Evolutionary conservation across 2,888 invertebrate genomes (phyloP).

Genomic region (Unio pictorum): DNA sequence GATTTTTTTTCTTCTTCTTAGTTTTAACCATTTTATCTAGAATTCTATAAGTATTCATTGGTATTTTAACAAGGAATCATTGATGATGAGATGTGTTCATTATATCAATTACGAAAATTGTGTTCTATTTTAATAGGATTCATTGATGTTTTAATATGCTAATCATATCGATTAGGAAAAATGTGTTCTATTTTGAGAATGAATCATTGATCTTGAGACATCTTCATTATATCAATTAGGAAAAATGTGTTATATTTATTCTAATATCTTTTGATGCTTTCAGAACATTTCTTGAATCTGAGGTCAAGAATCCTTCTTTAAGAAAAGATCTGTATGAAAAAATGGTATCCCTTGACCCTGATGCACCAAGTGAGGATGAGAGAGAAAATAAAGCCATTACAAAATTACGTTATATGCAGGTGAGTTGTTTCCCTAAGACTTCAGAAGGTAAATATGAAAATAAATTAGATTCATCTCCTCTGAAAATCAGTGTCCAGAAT

Average conservation of each 20-base stretch:
- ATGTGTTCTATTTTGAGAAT: too few relatives aligned
- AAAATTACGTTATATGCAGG: constrained; percentile 93
- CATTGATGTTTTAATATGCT: too few relatives aligned
- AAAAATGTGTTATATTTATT: background rate
- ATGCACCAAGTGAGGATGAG: constrained; percentile 89
- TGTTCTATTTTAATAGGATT: too few relatives aligned
- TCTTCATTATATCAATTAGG: too few relatives aligned
- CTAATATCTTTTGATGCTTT: constrained; percentile 19
- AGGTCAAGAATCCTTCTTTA: constrained; percentile 89
- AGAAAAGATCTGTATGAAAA: constrained; percentile 92
- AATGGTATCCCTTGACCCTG: constrained; percentile 92
- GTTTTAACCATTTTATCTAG: too few relatives aligned
- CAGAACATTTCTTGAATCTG: constrained; percentile 92
- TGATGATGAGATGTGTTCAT: too few relatives aligned
- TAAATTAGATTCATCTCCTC: background rate
- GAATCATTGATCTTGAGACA: too few relatives aligned
- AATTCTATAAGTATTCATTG: too few relatives aligned
- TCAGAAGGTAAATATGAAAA: background rate
- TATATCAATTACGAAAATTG: too few relatives aligned
- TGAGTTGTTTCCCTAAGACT: constrained; percentile 23
- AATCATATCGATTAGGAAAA: too few relatives aligned
- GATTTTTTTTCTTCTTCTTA: too few relatives aligned
- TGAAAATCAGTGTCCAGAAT: background rate
- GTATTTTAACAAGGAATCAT: too few relatives aligned
- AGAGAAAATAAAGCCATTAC: constrained; percentile 88